Percentiles rank a stretch among this genome's conserved stretches.
Evolutionary conservation across 2,888 invertebrate genomes (phyloP).

Genomic region (Meiosimyza platycephala): DNA sequence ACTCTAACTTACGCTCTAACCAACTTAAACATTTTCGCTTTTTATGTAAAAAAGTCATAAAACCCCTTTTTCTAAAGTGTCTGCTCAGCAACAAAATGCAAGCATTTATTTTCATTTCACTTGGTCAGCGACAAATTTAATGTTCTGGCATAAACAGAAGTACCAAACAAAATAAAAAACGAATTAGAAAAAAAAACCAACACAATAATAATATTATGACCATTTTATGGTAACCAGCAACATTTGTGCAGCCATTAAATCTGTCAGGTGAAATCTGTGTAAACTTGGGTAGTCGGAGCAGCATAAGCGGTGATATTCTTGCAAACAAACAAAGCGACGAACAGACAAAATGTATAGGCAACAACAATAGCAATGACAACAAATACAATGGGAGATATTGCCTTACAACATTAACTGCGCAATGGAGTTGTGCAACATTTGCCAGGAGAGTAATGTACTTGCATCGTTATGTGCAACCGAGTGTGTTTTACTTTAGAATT

Average conservation of each 20-base stretch:
- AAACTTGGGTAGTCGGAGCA: conserved; percentile 15
- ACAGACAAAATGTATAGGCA: conserved; percentile 1
- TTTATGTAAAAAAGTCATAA: too few relatives aligned
- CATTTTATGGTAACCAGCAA: conserved; percentile 52
- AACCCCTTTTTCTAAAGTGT: too few relatives aligned
- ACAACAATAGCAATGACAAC: conserved; percentile 25
- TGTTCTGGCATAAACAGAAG: not conserved
- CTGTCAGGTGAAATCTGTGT: conserved; percentile 53
- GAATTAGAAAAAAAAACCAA: not conserved
- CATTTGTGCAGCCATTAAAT: conserved; percentile 56
- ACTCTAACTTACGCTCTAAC: too few relatives aligned
- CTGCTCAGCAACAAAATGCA: too few relatives aligned
- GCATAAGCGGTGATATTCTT: not conserved
- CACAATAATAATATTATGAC: conserved; percentile 44
- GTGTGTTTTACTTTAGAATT: too few relatives aligned
- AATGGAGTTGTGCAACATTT: not conserved
- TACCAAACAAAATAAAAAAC: conserved; percentile 6
- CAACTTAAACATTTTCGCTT: too few relatives aligned
- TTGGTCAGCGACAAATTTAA: not conserved
- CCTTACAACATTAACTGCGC: not conserved
- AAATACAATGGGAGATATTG: conserved; percentile 1
- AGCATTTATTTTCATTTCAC: too few relatives aligned
- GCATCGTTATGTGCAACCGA: too few relatives aligned
- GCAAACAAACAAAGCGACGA: conserved; percentile 6
- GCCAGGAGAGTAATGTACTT: too few relatives aligned